phyloP scores from a whole-genome alignment of 2,797 vertebrate species.

The Sebastes vulpes region DNA sequence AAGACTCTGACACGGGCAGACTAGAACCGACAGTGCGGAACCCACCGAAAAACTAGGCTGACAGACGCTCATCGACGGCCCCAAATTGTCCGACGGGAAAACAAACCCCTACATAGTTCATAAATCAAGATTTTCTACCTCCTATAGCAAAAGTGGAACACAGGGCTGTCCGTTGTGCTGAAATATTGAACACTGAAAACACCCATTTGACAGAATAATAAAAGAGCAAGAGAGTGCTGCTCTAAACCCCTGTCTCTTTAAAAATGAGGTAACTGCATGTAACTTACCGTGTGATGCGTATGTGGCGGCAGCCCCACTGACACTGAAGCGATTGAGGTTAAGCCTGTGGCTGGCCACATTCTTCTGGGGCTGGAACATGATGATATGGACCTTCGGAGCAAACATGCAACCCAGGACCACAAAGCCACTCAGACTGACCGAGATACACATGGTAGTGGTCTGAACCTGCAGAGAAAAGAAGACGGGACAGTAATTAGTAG shows the following conservation, averaged over 20 bases:
- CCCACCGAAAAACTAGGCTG: no score
- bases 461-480: conserved; percentile 89
- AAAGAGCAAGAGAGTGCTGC: not conserved
- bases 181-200: not conserved
- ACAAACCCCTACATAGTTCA: not conserved
- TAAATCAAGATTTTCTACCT: not conserved
- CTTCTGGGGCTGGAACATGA: conserved; percentile 99
- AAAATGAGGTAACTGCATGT: conserved; percentile 42
- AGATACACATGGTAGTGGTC: conserved; percentile 99
- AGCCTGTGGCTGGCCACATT: conserved; percentile 97
- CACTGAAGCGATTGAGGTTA: conserved; percentile 97
- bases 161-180: not conserved
- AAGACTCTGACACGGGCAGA: no score
- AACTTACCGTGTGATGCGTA: conserved; percentile 94
- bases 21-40: no score
- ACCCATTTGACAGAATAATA: conserved; percentile 2
- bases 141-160: not conserved
- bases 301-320: conserved; percentile 93
- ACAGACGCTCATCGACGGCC: no score
- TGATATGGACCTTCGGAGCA: conserved; percentile 98
- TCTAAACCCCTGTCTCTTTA: conserved; percentile 32
- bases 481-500: conserved; percentile 26
- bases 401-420: conserved; percentile 98
- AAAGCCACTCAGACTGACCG: conserved; percentile 97
- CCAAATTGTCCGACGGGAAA: not conserved